Conservation (phyloP, 2,888 invertebrate species). For the Zele albiditarsus region DNA sequence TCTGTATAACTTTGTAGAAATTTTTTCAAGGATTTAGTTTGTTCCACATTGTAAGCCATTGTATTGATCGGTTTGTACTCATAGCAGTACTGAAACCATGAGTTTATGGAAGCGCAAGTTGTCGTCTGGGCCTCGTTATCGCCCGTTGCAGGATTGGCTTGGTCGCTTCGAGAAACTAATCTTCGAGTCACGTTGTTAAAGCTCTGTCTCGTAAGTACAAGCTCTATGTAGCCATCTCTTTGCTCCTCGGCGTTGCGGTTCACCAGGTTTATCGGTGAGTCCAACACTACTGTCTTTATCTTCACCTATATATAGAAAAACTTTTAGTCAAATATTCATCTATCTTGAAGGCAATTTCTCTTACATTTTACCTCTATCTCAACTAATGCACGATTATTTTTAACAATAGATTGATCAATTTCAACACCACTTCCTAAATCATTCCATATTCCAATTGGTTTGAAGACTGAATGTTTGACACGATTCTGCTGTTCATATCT, state of each 20-base stretch:
- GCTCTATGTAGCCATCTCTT: conserved; percentile 81
- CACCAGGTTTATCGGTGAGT: conserved; percentile 72
- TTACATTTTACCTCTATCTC: conserved; percentile 78
- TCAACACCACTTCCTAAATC: conserved; percentile 80
- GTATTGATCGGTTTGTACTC: conserved; percentile 58
- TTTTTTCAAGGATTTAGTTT: conserved; percentile 59
- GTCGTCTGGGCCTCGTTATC: conserved; percentile 79
- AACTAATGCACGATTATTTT: conserved; percentile 76
- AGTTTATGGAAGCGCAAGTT: conserved; percentile 80
- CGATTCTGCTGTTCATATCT: conserved; percentile 61
- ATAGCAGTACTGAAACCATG: conserved; percentile 81
- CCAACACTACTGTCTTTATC: conserved; percentile 54
- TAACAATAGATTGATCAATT: conserved; percentile 75
- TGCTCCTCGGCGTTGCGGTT: conserved; percentile 76
- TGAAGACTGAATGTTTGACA: conserved; percentile 75
- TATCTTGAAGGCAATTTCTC: neutral
- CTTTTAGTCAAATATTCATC: conserved; percentile 13
- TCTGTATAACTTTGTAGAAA: conserved; percentile 60
- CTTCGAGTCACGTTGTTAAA: conserved; percentile 76
- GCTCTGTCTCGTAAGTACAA: conserved; percentile 75
- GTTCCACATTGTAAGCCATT: conserved; percentile 59
- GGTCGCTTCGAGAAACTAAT: conserved; percentile 76
- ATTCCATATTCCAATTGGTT: conserved; percentile 76
- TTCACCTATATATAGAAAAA: conserved; percentile 50
- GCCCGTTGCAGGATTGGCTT: conserved; percentile 75